Conservation (phyloP, 1,140 invertebrate genomes). For the Dolichoris vasculosae region DNA sequence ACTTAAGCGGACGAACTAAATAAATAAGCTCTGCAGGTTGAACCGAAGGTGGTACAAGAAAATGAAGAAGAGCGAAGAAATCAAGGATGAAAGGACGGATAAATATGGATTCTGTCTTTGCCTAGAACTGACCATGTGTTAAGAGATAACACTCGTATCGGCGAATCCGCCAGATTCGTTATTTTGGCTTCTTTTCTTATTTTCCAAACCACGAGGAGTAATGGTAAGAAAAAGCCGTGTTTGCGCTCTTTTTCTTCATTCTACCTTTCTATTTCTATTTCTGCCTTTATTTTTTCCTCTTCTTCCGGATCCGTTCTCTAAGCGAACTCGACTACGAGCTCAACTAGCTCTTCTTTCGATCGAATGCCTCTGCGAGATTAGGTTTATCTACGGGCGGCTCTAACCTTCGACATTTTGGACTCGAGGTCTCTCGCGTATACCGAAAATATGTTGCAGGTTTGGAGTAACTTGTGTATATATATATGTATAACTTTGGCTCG, state of each 20-base stretch:
- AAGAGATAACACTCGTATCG: constrained; percentile 59
- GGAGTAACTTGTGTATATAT: background rate
- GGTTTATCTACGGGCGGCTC: constrained; percentile 13
- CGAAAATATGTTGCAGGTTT: background rate
- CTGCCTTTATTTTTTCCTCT: background rate
- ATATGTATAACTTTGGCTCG: background rate
- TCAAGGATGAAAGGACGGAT: background rate
- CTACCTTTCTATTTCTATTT: background rate
- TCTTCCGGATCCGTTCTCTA: background rate
- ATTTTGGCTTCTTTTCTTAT: constrained; percentile 31
- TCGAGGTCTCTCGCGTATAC: background rate
- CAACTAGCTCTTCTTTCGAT: constrained; percentile 38
- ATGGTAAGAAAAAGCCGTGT: background rate
- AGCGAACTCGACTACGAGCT: background rate
- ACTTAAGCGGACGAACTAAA: too few relatives aligned
- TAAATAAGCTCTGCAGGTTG: background rate
- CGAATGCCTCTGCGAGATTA: constrained; percentile 28
- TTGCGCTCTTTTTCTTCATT: background rate
- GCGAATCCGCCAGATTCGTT: constrained; percentile 33
- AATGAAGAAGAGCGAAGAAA: background rate
- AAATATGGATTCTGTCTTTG: constrained; percentile 10
- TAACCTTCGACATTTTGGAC: background rate
- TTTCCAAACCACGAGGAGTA: constrained; percentile 1
- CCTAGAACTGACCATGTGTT: constrained; percentile 56
- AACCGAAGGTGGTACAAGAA: background rate